Evolutionary conservation across 1,140 invertebrate genomes (phyloP), one percentile per base, ranked within the genome.

Genomic region (Leptopilina clavipes): DNA sequence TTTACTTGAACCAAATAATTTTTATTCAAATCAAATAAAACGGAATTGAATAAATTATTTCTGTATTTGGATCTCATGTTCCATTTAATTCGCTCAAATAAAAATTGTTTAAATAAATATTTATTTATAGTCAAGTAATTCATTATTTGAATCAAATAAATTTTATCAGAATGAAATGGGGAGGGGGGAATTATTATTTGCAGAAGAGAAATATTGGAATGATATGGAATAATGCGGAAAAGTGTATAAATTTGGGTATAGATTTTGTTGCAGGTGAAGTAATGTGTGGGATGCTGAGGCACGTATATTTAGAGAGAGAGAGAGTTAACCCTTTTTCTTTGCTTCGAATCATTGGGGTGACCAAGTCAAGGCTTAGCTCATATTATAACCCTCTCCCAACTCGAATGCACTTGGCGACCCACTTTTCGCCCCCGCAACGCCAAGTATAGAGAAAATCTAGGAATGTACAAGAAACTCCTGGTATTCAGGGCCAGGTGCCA

Each of bases 331-430:
- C 25, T 31, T n/a, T 40, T 40, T 18, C 17, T 19, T 19, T 25
- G 77, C 44, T 74, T 77, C 72, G 70, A 79, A 77, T 70, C 73
- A 78, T 83, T 80, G 83, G 80, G 85, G 82, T 86, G 82, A 85
- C 81, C 80, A 75, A 85, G 85, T 84, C 85, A 86, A 85, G 82
- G 82, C 82, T 65, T 31, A 31, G 59, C 22, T 3, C 48, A 52
- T 52, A 65, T n/a, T n/a, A n/a, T 65, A 14, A 31, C 59, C 25
- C 25, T 18, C 14, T 31, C 17, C 17, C 70, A 14, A 44, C 44
- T 48, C 37, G n/a, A 71, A 48, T 71, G 52, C 65, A 76, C 76
- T 71, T 72, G 18, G 74, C 80, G 83, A 85, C 80, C 82, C 78
- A 82, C 75, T 83, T 85, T 80, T 52, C 65, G 22, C 77, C 75